phyloP scores from a whole-genome alignment of 2,797 vertebrate species.

The Sebastes variabilis region DNA sequence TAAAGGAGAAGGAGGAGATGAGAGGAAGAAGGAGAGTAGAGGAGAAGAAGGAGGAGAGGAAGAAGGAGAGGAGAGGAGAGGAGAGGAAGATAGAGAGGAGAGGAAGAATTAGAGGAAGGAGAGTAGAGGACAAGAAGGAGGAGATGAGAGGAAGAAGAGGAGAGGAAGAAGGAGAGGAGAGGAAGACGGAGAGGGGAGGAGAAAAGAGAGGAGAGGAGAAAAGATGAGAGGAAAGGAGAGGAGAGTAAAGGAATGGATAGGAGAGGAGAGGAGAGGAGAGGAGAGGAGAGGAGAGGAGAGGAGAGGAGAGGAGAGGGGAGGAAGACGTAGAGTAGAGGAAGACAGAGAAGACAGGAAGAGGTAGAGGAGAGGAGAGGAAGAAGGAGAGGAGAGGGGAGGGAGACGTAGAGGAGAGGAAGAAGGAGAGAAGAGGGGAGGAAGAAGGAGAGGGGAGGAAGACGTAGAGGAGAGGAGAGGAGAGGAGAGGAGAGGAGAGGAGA shows the following conservation, averaged over 20 bases:
- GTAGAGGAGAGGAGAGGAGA: background rate
- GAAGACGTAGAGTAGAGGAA: rapidly evolving
- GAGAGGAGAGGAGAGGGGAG: rapidly evolving
- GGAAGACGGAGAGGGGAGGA: too few relatives aligned
- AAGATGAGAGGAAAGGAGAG: too few relatives aligned
- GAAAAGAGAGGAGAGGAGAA: background rate
- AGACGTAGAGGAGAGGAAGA: background rate
- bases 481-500: too few relatives aligned
- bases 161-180: background rate
- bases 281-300: background rate
- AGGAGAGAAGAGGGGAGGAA: too few relatives aligned
- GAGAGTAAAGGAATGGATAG: background rate
- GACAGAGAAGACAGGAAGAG: rapidly evolving
- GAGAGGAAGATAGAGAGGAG: rapidly evolving
- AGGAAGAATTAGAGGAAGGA: too few relatives aligned
- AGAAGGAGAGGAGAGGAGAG: too few relatives aligned
- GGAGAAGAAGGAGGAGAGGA: rapidly evolving
- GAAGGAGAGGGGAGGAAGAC: too few relatives aligned
- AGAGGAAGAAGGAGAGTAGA: too few relatives aligned
- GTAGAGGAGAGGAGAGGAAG: background rate
- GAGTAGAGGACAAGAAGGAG: rapidly evolving
- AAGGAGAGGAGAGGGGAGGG: too few relatives aligned
- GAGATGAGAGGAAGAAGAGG: background rate
- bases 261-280: background rate
- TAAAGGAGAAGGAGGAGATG: too few relatives aligned